phyloP scores from a whole-genome alignment of 1,140 invertebrate genomes.

The Drepana arcuata region DNA sequence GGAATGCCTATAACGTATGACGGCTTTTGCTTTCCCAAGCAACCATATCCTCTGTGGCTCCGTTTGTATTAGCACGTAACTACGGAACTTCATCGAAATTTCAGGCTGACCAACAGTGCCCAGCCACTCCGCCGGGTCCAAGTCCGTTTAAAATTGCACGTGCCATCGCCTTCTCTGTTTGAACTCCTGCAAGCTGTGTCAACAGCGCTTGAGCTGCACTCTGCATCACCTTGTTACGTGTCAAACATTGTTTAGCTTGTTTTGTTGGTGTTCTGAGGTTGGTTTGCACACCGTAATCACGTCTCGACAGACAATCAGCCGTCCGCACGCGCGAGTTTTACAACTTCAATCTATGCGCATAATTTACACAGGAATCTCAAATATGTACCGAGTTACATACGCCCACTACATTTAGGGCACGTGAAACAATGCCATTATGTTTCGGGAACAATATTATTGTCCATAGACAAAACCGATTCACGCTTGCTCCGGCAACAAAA shows the following conservation, averaged over 20 bases:
- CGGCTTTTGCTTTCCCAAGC: too few species aligned
- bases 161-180: constrained; percentile 38
- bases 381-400: too few species aligned
- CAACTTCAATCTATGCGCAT: constrained; percentile 7
- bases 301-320: constrained; percentile 11
- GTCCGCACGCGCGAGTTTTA: constrained; percentile 9
- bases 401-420: constrained; percentile 19
- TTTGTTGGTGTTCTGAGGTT: constrained; percentile 35
- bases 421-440: constrained; percentile 47
- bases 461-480: constrained; percentile 40
- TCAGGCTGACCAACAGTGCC: constrained; percentile 23
- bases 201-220: constrained; percentile 40
- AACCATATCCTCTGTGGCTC: too few species aligned
- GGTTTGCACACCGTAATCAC: constrained; percentile 24
- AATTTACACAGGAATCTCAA: constrained; percentile 9
- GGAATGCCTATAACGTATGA: too few species aligned
- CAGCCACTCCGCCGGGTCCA: constrained; percentile 20
- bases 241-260: constrained; percentile 55
- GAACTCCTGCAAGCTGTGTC: constrained; percentile 32
- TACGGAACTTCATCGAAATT: constrained; percentile 32
- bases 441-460: constrained; percentile 39
- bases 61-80: constrained; percentile 4
- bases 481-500: constrained; percentile 16
- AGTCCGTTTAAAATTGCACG: constrained; percentile 52
- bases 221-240: constrained; percentile 50